Evolutionary conservation across 2,888 invertebrate species (phyloP), one percentile per base, ranked within the genome.

Genomic region (Euspilapteryx auroguttella): DNA sequence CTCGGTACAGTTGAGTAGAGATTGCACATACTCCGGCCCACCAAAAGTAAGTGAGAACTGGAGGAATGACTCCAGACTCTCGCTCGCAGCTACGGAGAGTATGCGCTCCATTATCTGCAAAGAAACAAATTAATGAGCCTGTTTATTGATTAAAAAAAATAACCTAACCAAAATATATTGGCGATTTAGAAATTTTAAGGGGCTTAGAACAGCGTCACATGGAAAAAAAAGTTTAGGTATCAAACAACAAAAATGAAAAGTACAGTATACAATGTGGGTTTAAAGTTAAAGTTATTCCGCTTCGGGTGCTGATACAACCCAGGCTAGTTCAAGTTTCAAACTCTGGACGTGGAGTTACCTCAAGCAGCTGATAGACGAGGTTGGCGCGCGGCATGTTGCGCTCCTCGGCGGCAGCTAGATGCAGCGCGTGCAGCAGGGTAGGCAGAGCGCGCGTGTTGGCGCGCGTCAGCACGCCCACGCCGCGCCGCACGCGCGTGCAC

Each of bases 91-190:
- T 44, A 94, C 94, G 1, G 92, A 86, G 4, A 97, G 73, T 32
- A 97, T 89, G 1, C 90, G 89, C 63, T 97, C 96, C 91, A 97
- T 92, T 31, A 96, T 94, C 83, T 89, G 49, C 7, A 56, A 55
- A 25, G 37, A 34, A 32, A 17, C 25, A 27, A 32, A 32, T 12
- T 5, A 4, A 5, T 32, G 15, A 7, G 8, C n/a, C 7, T n/a
- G n/a, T n/a, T n/a, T n/a, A n/a, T n/a, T n/a, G n/a, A n/a, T n/a
- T n/a, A n/a, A n/a, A n/a, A n/a, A n/a, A n/a, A n/a, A n/a, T n/a
- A n/a, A n/a, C n/a, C n/a, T n/a, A n/a, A n/a, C n/a, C n/a, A n/a
- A n/a, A n/a, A n/a, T n/a, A n/a, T n/a, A n/a, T n/a, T n/a, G n/a
- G n/a, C n/a, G n/a, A n/a, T n/a, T n/a, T n/a, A n/a, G n/a, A n/a